phyloP scores from a whole-genome alignment of 2,797 vertebrate genomes.

The Sebastes steindachneri region DNA sequence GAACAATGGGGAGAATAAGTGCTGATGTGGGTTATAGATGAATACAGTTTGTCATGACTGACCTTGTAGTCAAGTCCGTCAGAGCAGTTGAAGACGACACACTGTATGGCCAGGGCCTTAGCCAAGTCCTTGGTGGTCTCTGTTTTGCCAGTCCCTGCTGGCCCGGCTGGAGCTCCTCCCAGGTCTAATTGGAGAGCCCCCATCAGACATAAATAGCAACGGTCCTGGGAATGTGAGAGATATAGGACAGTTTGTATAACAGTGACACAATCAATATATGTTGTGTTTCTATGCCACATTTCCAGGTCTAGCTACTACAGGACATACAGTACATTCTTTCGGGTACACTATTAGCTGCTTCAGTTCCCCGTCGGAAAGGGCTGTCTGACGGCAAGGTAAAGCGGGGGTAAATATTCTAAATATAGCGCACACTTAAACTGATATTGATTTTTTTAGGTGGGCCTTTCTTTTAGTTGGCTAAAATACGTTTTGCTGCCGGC shows the following conservation, averaged over 20 bases:
- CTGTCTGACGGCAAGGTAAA: neutral
- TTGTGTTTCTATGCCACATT: neutral
- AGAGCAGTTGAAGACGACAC: constrained; percentile 93
- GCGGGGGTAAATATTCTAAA: neutral
- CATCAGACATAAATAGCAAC: constrained; percentile 93
- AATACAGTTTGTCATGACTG: neutral
- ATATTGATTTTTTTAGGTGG: neutral
- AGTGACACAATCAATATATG: neutral
- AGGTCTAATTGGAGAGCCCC: constrained; percentile 91
- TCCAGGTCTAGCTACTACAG: neutral
- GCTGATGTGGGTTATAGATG: neutral
- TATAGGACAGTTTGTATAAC: neutral
- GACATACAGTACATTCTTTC: neutral
- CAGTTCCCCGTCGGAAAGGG: neutral
- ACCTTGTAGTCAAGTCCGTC: constrained; percentile 94
- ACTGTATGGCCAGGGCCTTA: constrained; percentile 91
- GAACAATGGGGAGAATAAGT: neutral
- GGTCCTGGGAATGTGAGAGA: constrained; percentile 79
- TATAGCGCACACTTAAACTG: neutral
- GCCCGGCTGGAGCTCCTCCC: constrained; percentile 90
- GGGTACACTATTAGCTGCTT: neutral
- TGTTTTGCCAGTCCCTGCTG: constrained; percentile 91
- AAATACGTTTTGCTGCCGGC: too few relatives aligned
- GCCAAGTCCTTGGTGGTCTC: constrained; percentile 92
- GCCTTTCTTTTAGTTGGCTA: neutral